Base-by-base conservation (phyloP, 1,140 invertebrate genomes). In the Laupala kohalensis region DNA sequence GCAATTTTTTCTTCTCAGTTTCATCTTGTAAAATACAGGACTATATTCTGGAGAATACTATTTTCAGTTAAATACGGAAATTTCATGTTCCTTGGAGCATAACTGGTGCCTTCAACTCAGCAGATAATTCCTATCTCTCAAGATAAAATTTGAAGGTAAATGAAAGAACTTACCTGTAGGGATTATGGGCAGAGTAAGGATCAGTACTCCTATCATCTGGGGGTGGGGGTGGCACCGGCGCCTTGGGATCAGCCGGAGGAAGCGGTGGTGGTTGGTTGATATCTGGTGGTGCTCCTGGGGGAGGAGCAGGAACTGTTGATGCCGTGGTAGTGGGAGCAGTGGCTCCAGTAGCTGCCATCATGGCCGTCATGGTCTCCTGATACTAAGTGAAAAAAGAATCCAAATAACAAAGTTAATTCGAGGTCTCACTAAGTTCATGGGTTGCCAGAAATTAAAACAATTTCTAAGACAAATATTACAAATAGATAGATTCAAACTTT, bases 351-450 rank as follows among this genome's bases (percentile, higher is more conserved):
- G 72, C 28, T n/a, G 71, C 25, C 15, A 72, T 27, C 27, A 78
- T 77, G 71, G 79, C 28, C 77, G 86, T 85, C 81, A 86, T 81
- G 73, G 85, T 84, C 75, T 86, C 81, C 72, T 84, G 80, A 78
- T 87, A 87, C 86, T 87, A 78, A 74, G 84, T 84, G 70, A 78
- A 77, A 77, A 75, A 72, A 74, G 25, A 77, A 76, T 72, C 23
- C n/a, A n/a, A n/a, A n/a, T n/a, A n/a, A n/a, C n/a, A n/a, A n/a
- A n/a, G n/a, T n/a, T n/a, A n/a, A n/a, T n/a, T n/a, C n/a, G n/a
- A n/a, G n/a, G n/a, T n/a, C n/a, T n/a, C n/a, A n/a, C n/a, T n/a
- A n/a, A n/a, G n/a, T n/a, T n/a, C n/a, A n/a, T n/a, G n/a, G n/a
- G n/a, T n/a, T n/a, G n/a, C n/a, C n/a, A n/a, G n/a, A n/a, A n/a